Evolutionary conservation across 2,797 vertebrate species (phyloP), one percentile per base, ranked within the genome.

Genomic region (Florisuga fusca): DNA sequence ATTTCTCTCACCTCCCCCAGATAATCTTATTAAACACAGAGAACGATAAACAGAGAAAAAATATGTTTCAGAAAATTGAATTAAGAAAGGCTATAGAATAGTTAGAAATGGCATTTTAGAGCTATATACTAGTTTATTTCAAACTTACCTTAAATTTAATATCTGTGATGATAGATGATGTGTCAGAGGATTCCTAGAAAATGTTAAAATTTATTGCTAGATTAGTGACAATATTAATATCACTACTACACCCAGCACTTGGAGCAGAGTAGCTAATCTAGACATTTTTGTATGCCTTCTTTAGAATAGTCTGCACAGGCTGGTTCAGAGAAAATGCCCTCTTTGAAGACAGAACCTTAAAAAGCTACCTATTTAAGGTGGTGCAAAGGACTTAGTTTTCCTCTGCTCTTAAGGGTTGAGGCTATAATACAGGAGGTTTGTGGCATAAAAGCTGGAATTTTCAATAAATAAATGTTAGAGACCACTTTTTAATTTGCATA

Each of bases 51-150:
- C 16, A 63, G 26, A 45, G 50, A 87, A 75, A 64, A 9, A 48
- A 6, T 31, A 16, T 15, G 3, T 51, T 93, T 63, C 19, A 38
- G 78, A 36, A 43, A 83, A 83, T 19, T 51, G 46, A 78, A 34
- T 73, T 18, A 89, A 68, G 20, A 59, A 66, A 46, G 20, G 11
- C 8, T 66, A 6, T 73, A 77, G 43, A 46, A 34, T 46, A 25
- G 38, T 84, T 84, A 89, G 69, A 84, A 95, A 81, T 78, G 36
- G 5, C 26, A 86, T 94, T 92, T 89, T 72, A 69, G 75, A 89
- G 12, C 10, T 77, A 27, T 78, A 23, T 43, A 12, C 10, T 16
- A 34, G 61, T 78, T 75, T 76, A 66, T 76, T 95, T 94, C 93
- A 68, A 73, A 78, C 46, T 86, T 84, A 29, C 15, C 33, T 68